These are phyloP conservation scores for Eciton burchellii DNA, from an alignment of 1,140 invertebrate genomes.

Conservation along the genomic window DNA sequence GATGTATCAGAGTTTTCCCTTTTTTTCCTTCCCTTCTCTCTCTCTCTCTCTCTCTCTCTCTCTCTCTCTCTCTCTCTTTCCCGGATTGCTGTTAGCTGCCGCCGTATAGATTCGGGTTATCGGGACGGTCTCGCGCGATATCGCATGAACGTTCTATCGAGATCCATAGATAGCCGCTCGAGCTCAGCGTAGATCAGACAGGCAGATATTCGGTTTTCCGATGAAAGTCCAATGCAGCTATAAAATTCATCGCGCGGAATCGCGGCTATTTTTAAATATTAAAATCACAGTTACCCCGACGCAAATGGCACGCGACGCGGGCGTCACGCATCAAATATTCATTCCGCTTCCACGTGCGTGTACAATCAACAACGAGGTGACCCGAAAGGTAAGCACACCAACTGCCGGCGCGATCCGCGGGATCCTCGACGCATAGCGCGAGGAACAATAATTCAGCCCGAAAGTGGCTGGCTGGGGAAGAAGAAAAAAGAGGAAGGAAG, in stretches of 20 bases:
- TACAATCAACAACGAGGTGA: conserved; percentile 52
- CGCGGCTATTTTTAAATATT: conserved; percentile 41
- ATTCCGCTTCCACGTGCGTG: conserved; percentile 42
- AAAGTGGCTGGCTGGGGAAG: conserved; percentile 66
- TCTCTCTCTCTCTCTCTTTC: too few species aligned
- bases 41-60: too few species aligned
- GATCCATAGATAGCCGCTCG: conserved; percentile 31
- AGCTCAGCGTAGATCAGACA: conserved; percentile 20
- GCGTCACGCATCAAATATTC: conserved; percentile 57
- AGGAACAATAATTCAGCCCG: conserved; percentile 69
- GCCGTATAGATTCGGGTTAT: conserved; percentile 18
- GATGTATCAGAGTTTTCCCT: conserved; percentile 15
- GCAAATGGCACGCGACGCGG: conserved; percentile 33
- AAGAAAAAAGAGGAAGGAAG: too few species aligned
- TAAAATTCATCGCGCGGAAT: conserved; percentile 27
- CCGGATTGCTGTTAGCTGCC: not conserved
- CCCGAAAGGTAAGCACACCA: conserved; percentile 41
- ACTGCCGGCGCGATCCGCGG: conserved; percentile 30
- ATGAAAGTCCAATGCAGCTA: conserved; percentile 20
- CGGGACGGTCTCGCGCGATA: not conserved
- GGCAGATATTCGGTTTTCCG: conserved; percentile 12
- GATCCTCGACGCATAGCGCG: conserved; percentile 48
- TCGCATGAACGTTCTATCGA: not conserved
- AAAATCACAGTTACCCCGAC: conserved; percentile 30
- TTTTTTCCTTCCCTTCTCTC: too few species aligned